Percentiles rank a stretch among this genome's conserved stretches.
phyloP scores from a whole-genome alignment of 1,140 invertebrate species.

The Bombus confusus region DNA sequence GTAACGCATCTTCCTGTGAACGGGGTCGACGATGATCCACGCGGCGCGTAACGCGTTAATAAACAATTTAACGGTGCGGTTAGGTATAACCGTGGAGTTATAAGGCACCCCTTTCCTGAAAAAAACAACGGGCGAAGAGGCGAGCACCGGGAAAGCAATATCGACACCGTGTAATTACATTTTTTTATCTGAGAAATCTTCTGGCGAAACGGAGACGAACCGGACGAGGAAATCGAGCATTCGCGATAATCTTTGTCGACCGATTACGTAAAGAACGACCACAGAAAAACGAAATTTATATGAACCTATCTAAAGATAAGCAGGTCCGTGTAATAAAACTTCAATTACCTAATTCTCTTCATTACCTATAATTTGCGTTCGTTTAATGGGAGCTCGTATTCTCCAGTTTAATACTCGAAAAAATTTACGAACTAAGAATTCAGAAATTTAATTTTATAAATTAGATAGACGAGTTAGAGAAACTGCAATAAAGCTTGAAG shows the following conservation, averaged over 20 bases:
- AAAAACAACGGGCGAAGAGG: neutral
- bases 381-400: no score
- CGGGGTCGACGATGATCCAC: neutral
- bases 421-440: no score
- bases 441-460: no score
- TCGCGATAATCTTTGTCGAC: neutral
- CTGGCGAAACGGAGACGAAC: conserved; percentile 29
- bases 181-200: neutral
- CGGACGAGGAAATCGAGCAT: conserved; percentile 29
- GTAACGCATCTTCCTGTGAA: neutral
- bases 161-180: conserved; percentile 41
- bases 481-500: no score
- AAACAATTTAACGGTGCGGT: conserved; percentile 24
- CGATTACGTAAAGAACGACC: conserved; percentile 14
- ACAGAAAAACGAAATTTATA: neutral
- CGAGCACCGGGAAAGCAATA: conserved; percentile 24
- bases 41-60: conserved; percentile 3
- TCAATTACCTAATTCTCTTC: no score
- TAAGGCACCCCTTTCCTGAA: neutral
- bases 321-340: no score
- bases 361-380: no score
- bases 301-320: neutral
- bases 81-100: conserved; percentile 22
- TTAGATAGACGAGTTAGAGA: no score
- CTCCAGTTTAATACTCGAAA: no score